Conservation (phyloP, 2,888 invertebrate genomes). For the Mythimna pallens region DNA sequence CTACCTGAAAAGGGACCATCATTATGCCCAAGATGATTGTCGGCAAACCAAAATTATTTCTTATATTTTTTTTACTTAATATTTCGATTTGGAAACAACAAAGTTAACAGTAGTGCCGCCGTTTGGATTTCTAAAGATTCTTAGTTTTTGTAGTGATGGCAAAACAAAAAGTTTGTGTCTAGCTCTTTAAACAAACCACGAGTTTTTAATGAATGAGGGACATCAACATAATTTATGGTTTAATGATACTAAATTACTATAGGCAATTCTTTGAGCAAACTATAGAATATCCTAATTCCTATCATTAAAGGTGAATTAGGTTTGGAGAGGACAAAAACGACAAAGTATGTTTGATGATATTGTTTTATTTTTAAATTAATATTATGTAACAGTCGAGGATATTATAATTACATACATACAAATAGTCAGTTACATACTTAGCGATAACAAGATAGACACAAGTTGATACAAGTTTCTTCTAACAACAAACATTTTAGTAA, state of each 20-base stretch:
- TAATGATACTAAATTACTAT: constrained; percentile 65
- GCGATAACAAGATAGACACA: constrained; percentile 61
- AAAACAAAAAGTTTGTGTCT: constrained; percentile 72
- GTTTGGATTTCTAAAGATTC: constrained; percentile 74
- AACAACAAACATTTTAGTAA: constrained; percentile 42
- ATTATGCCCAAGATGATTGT: constrained; percentile 88
- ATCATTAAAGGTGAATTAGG: constrained; percentile 32
- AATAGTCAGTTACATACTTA: constrained; percentile 69
- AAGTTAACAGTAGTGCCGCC: constrained; percentile 79
- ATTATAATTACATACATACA: constrained; percentile 73
- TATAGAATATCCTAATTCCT: constrained; percentile 51
- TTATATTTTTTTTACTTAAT: constrained; percentile 80
- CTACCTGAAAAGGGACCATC: constrained; percentile 89
- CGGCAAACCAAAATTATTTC: constrained; percentile 87
- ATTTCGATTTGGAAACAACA: constrained; percentile 80
- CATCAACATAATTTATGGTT: constrained; percentile 65
- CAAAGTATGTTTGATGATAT: constrained; percentile 69
- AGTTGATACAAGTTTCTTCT: constrained; percentile 44
- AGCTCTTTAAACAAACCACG: constrained; percentile 78
- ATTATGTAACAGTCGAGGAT: constrained; percentile 83
- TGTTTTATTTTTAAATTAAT: constrained; percentile 81
- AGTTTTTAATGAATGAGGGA: constrained; percentile 67
- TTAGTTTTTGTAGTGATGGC: constrained; percentile 77
- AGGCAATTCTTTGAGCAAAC: constrained; percentile 62
- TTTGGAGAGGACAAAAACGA: constrained; percentile 60